Evolutionary conservation across 2,888 invertebrate genomes (phyloP).

Genomic region (Halocaridina rubra): DNA sequence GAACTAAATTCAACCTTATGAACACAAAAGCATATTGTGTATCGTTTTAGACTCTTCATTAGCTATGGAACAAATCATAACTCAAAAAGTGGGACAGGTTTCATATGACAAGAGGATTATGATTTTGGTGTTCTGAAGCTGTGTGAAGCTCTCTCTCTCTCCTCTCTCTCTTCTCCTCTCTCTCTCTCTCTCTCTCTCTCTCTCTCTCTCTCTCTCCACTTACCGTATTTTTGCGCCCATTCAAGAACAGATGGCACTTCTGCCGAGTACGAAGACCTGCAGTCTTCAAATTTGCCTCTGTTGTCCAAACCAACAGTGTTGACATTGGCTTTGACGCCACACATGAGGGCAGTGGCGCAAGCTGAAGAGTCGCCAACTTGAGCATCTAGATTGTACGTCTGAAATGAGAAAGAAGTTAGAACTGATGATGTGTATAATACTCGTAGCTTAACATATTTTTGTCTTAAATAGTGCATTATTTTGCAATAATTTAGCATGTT

Average conservation of each 20-base stretch:
- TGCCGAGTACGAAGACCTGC: conserved; percentile 74
- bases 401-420: conserved; percentile 64
- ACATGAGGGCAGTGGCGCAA: conserved; percentile 78
- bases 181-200: background rate
- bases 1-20: background rate
- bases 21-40: too few relatives aligned
- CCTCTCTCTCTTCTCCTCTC: background rate
- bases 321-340: conserved; percentile 78
- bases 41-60: too few relatives aligned
- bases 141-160: background rate
- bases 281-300: conserved; percentile 75
- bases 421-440: too few relatives aligned
- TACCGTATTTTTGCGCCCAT: background rate
- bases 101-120: too few relatives aligned
- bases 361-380: conserved; percentile 81
- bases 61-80: too few relatives aligned
- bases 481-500: too few relatives aligned
- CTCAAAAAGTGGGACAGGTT: too few relatives aligned
- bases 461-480: too few relatives aligned
- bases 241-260: conserved; percentile 62
- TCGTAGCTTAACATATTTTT: too few relatives aligned
- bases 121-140: background rate
- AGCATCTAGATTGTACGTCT: conserved; percentile 81
- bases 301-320: conserved; percentile 77
- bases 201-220: background rate